Conservation (phyloP, 2,797 vertebrate species). For the Delichon dasypus region DNA sequence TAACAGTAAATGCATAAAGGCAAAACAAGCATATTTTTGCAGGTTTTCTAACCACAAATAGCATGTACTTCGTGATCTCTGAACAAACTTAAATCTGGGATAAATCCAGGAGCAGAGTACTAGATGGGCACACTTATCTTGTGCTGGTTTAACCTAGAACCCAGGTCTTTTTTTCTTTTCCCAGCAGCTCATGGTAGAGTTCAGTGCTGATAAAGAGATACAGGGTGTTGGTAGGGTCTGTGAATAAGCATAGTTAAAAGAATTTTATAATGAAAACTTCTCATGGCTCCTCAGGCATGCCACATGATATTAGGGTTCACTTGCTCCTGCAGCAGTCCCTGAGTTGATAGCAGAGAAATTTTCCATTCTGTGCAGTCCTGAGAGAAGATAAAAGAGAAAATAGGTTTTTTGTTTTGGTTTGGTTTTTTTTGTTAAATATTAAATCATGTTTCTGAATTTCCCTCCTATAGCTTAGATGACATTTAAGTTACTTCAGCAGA, state of each 20-base stretch:
- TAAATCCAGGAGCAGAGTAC: background rate
- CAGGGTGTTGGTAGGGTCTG: background rate
- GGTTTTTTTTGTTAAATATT: background rate
- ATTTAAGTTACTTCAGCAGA: background rate
- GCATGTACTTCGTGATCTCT: background rate
- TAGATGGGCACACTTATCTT: background rate
- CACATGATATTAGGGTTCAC: background rate
- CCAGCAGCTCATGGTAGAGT: background rate
- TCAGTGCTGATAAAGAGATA: background rate
- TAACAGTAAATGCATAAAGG: background rate
- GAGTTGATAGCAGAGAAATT: background rate
- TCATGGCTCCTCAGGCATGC: background rate
- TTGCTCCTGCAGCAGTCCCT: background rate
- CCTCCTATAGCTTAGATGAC: background rate
- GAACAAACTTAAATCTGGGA: background rate
- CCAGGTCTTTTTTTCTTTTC: background rate
- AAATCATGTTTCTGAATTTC: background rate
- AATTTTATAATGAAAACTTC: background rate
- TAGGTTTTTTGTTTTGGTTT: background rate
- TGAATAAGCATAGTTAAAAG: background rate
- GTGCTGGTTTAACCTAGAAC: background rate
- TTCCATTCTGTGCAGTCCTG: background rate
- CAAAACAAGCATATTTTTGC: background rate
- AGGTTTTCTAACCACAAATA: background rate
- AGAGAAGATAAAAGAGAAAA: background rate